Base-by-base conservation (phyloP, 2,113 vertebrate genomes). In the Zosterops pallidus region DNA sequence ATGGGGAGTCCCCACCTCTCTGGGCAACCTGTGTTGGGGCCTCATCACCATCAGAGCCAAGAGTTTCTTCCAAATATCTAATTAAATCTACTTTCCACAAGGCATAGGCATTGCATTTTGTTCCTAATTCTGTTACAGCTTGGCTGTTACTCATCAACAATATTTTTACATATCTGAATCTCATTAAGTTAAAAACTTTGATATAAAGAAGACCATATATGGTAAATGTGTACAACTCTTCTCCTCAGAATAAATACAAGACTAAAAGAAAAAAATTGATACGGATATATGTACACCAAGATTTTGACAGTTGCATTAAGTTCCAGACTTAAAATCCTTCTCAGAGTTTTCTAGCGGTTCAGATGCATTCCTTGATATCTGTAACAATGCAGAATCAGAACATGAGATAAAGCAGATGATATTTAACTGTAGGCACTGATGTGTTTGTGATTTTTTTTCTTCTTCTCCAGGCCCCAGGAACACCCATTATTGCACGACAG, bases 401-500 rank as follows among this genome's bases (percentile, higher is more conserved):
- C 39, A 16, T 12, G 21, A 19, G 37, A 4, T 82, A 70, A 44
- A 39, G 13, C 33, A 59, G 62, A 9, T 55, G 28, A 2, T 59
- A 56, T 70, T 82, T 29, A 64, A 68, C 50, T 63, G 1, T 2
- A 55, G 46, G 11, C 35, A 62, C n/a, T 87, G 82, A 90, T 19
- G 6, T 55, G 16, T 52, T 47, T 44, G 56, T 52, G 8, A 11
- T 56, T 74, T 77, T 74, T 77, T 71, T 95, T 77, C 19, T 15
- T 75, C 21, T 56, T 93, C n/a, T n/a, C 14, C 94, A 99, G 99
- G 98, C 98, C 85, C 98, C 99, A 41, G 98, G 98, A 90, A 98
- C 98, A 1, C 98, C 99, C 23, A 97, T 99, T 64, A 97, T 99
- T 90, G 97, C 98, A 68, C 98, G 98, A 52, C 98, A 99, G 71